Conservation (phyloP, 2,113 vertebrate species). For the Corythoichthys haematopterus region DNA sequence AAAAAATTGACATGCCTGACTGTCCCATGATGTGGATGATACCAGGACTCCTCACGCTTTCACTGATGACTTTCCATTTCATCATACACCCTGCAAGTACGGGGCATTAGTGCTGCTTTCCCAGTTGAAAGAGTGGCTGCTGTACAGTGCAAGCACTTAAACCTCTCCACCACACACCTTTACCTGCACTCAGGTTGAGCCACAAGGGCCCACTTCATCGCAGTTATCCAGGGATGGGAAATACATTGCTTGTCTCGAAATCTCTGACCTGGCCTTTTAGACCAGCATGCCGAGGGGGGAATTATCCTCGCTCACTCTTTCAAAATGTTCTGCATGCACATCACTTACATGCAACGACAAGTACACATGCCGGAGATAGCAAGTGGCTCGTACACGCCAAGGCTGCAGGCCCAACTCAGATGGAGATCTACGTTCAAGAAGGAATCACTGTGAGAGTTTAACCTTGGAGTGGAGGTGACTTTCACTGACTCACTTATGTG, state of each 20-base stretch:
- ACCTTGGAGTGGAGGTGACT: constrained; percentile 54
- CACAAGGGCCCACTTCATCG: constrained; percentile 66
- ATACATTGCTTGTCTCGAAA: constrained; percentile 66
- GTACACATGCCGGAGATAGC: constrained; percentile 21
- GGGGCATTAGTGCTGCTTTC: background rate
- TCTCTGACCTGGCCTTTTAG: constrained; percentile 73
- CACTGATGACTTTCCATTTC: background rate
- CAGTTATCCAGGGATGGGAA: constrained; percentile 61
- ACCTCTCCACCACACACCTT: constrained; percentile 38
- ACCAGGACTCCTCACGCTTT: background rate
- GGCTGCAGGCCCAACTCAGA: constrained; percentile 34
- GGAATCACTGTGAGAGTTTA: constrained; percentile 39
- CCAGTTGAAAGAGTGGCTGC: background rate
- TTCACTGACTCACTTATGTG: constrained; percentile 42
- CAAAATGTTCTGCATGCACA: constrained; percentile 16
- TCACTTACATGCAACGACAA: constrained; percentile 28
- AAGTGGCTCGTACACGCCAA: constrained; percentile 39
- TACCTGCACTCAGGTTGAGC: constrained; percentile 63
- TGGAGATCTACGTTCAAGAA: constrained; percentile 49
- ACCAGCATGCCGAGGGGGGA: constrained; percentile 41
- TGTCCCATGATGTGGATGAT: constrained; percentile 27
- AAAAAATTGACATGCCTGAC: constrained; percentile 17
- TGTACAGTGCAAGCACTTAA: background rate
- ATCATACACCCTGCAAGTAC: background rate
- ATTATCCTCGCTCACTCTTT: constrained; percentile 65